Evolutionary conservation across 2,888 invertebrate species (phyloP), one percentile per base, ranked within the genome.

Genomic region (Sminthurinus aureus): DNA sequence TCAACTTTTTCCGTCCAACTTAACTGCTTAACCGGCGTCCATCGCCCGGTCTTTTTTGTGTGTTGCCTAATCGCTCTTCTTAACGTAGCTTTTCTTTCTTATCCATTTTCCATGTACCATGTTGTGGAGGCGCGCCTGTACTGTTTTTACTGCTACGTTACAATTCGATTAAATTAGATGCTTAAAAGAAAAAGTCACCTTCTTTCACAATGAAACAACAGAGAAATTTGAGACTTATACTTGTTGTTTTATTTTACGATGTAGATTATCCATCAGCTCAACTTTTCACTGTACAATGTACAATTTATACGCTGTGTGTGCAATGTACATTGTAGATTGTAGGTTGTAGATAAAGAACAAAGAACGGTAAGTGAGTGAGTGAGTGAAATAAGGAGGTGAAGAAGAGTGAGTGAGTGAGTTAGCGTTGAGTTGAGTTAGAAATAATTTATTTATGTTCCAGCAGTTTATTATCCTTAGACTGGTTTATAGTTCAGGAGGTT

Each of bases 361-460:
- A 38, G 38, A 38, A 6, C 38, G 6, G 38, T 38, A 24, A 71
- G 71, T 20, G 38, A 38, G 38, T 38, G 18, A 71, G 71, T 24
- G 71, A 71, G 71, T 24, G 71, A n/a, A 24, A 66, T 18, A 8
- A 38, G 38, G 38, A 38, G 38, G 38, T 6, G 38, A 38, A 38
- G 13, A 71, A 71, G n/a, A 71, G 38, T 38, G 38, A 38, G 38
- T 38, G 18, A 71, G 71, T 24, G 71, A 71, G 71, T 24, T 13
- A 58, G 15, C 2, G 58, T 58, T 58, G 38, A 58, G 58, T 18
- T 18, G 64, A 20, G 24, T n/a, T 24, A 71, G 22, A 77, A 77
- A n/a, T 58, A 77, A 77, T 77, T 77, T 77, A 77, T 77, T 77
- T 77, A 64, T 77, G 77, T 22, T 64, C 22, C 22, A 58, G 22